Evolutionary conservation across 2,797 vertebrate species (phyloP).

Genomic region (Ataeniobius toweri): DNA sequence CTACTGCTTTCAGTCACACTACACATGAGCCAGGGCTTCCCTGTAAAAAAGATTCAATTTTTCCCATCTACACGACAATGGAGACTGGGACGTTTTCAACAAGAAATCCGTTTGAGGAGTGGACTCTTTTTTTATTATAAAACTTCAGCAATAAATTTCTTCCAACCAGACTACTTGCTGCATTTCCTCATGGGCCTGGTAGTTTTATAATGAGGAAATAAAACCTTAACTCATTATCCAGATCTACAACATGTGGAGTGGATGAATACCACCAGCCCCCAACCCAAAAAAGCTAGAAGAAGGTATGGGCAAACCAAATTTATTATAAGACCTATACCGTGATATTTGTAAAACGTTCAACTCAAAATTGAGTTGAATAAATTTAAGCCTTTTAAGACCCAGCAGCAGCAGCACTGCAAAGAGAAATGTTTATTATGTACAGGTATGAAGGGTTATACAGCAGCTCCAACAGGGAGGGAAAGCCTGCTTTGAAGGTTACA

Average conservation of each 20-base stretch:
- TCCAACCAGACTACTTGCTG: background rate
- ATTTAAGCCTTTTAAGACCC: background rate
- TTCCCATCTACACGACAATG: no score
- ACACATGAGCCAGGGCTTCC: no score
- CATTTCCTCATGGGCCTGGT: background rate
- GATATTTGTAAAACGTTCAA: background rate
- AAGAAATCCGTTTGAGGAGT: background rate
- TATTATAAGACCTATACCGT: background rate
- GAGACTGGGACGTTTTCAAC: background rate
- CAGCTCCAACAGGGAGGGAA: slow-evolving; percentile 4
- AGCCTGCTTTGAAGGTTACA: background rate
- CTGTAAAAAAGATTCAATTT: no score
- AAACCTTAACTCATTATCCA: background rate
- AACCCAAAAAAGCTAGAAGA: no score
- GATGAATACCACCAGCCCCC: no score
- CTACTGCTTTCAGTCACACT: no score
- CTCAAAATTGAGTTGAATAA: background rate
- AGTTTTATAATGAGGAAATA: background rate
- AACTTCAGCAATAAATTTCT: background rate
- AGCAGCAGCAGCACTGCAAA: background rate
- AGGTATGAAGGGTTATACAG: background rate
- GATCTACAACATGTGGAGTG: background rate
- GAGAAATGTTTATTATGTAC: slow-evolving; percentile 11
- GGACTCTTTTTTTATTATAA: no score
- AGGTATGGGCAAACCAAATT: no score